Percentiles rank a stretch among this genome's conserved stretches.
Evolutionary conservation across 2,113 vertebrate species (phyloP).

Genomic region (Phainopepla nitens): DNA sequence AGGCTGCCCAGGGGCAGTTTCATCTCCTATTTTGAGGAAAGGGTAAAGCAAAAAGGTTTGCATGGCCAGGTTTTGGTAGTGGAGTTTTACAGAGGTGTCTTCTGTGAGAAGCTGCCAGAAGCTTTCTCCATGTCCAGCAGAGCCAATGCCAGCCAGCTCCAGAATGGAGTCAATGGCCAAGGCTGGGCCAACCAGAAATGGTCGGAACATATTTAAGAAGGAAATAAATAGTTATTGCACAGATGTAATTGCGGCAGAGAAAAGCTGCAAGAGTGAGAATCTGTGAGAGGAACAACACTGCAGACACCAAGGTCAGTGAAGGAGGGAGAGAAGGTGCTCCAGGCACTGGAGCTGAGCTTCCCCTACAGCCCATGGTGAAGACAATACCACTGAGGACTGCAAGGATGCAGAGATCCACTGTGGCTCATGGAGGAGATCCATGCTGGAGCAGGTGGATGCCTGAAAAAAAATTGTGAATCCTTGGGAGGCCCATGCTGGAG

Average conservation of each 20-base stretch:
- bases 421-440: background rate
- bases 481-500: background rate
- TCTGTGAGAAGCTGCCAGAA: background rate
- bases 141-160: background rate
- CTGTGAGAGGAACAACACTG: background rate
- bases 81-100: background rate
- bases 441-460: background rate
- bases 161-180: background rate
- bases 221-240: background rate
- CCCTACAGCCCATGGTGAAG: background rate
- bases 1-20: background rate
- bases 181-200: background rate
- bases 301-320: background rate
- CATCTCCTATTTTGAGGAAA: background rate
- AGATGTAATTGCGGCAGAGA: background rate
- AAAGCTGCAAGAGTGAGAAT: background rate
- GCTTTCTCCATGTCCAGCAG: background rate
- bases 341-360: background rate
- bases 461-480: background rate
- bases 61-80: background rate
- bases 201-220: background rate
- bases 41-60: background rate
- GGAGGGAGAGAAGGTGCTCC: background rate
- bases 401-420: background rate
- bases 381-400: rapidly evolving